Conservation (phyloP, 2,797 vertebrate species). For the Adrianichthys oophorus region DNA sequence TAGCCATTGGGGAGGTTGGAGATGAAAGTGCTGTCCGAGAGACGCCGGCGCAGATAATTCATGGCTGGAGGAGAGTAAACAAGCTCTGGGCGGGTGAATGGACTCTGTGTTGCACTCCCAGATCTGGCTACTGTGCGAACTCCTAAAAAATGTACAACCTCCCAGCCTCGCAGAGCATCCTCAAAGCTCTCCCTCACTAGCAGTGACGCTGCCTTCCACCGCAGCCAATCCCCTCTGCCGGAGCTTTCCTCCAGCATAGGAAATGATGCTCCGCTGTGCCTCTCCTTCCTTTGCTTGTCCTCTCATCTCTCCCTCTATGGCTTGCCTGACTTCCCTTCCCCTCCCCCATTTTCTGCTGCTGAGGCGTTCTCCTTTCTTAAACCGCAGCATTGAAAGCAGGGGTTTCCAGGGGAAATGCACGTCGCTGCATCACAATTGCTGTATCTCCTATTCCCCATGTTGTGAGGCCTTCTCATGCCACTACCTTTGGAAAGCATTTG, state of each 20-base stretch:
- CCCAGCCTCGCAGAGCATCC: slow-evolving; percentile 70
- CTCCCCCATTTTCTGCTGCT: slow-evolving; percentile 71
- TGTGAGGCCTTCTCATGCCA: slow-evolving; percentile 4
- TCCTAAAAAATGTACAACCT: slow-evolving; percentile 66
- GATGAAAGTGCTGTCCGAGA: slow-evolving; percentile 98
- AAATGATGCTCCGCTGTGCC: slow-evolving; percentile 64
- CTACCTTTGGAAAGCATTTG: slow-evolving; percentile 14
- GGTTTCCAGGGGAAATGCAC: slow-evolving; percentile 56
- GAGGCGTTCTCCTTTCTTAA: slow-evolving; percentile 57
- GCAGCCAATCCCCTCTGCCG: slow-evolving; percentile 71
- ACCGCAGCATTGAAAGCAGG: slow-evolving; percentile 51
- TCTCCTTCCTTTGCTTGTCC: slow-evolving; percentile 48
- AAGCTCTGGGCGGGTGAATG: slow-evolving; percentile 36
- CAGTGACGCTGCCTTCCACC: slow-evolving; percentile 55
- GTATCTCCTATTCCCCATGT: slow-evolving; percentile 7
- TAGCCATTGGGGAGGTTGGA: slow-evolving; percentile 98
- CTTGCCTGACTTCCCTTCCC: slow-evolving; percentile 58
- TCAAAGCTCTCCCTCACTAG: slow-evolving; percentile 64
- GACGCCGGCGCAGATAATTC: slow-evolving; percentile 96
- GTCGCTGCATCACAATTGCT: slow-evolving; percentile 21
- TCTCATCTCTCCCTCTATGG: slow-evolving; percentile 43
- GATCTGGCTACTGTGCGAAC: slow-evolving; percentile 57
- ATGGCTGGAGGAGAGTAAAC: slow-evolving; percentile 75
- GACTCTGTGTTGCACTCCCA: slow-evolving; percentile 44
- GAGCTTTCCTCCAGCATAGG: slow-evolving; percentile 58